Base-by-base conservation (phyloP, 2,888 invertebrate species). In the Alsophila aescularia region DNA sequence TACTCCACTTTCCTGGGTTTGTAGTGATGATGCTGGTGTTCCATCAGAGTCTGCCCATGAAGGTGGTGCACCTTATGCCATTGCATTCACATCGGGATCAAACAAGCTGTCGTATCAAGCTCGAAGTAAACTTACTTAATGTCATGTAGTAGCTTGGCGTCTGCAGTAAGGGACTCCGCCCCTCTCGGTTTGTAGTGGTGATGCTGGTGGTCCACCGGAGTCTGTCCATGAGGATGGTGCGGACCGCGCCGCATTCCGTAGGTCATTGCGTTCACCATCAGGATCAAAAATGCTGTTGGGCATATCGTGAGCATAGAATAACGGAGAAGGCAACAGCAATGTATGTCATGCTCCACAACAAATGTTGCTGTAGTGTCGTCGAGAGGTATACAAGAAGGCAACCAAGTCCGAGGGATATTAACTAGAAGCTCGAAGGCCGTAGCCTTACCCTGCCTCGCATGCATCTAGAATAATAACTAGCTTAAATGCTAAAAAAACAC, bases 131-230 rank as follows among this genome's bases (percentile, higher is more conserved):
- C 92, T 89, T 83, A 97, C 97, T 94, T 94, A 34, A 93, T 93
- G 77, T 97, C 96, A 62, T 96, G 96, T 48, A 96, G 89, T 14
- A 97, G 85, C 69, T 96, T 90, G 8, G 92, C 87, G 73, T 97
- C 96, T 44, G 94, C 93, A 0, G 94, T 96, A 37, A 96, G 81
- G 56, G 95, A 94, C 6, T 93, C 90, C 0, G 82, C 79, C 12
- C 87, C 90, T 3, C 84, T 79, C 0, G 95, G 95, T 63, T 90
- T 89, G 76, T 95, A 94, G 77, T 95, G 95, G 27, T 92, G 85
- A 49, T 90, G 90, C 2, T 70, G 67, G 13, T 79, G 81, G 0
- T 83, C 81, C 31, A 87, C 83, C 29, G 87, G 83, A 24, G 68
- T 74, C 72, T 90, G 83, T 0, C 89, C 90, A 49, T 82, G 83